Conservation (phyloP, 2,888 invertebrate species). For the Papilio gigon region DNA sequence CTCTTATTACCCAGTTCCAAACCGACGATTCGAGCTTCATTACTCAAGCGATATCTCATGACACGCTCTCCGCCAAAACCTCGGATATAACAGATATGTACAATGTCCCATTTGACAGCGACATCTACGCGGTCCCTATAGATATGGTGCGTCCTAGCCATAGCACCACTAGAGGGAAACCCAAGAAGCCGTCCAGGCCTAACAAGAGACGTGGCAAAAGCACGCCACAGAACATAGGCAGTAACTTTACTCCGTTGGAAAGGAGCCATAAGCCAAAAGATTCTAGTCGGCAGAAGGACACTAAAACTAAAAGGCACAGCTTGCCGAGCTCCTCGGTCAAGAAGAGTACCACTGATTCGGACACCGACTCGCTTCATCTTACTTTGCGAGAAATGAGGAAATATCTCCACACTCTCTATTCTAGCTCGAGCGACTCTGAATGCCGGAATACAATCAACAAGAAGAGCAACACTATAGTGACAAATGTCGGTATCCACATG, state of each 20-base stretch:
- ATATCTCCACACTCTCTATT: conserved; percentile 91
- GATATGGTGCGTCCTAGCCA: conserved; percentile 87
- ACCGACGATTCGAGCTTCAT: conserved; percentile 93
- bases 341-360: conserved; percentile 79
- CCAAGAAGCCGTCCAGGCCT: conserved; percentile 66
- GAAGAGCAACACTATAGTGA: conserved; percentile 74
- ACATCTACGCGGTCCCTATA: conserved; percentile 92
- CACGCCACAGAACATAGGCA: conserved; percentile 58
- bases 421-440: conserved; percentile 87
- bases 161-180: conserved; percentile 64
- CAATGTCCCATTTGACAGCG: conserved; percentile 94
- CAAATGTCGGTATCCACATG: conserved; percentile 69
- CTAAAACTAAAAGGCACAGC: conserved; percentile 85
- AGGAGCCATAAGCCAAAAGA: conserved; percentile 62
- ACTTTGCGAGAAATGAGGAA: conserved; percentile 92
- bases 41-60: conserved; percentile 94
- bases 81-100: conserved; percentile 92
- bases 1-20: conserved; percentile 88
- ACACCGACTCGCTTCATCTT: conserved; percentile 89
- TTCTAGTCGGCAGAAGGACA: conserved; percentile 64
- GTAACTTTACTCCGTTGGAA: conserved; percentile 55
- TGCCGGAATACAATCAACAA: conserved; percentile 75
- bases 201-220: conserved; percentile 71
- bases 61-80: conserved; percentile 86
- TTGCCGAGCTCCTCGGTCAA: conserved; percentile 85